Percentiles rank a stretch among this genome's conserved stretches.
phyloP scores from a whole-genome alignment of 2,888 invertebrate species.

The Parnassius apollo region DNA sequence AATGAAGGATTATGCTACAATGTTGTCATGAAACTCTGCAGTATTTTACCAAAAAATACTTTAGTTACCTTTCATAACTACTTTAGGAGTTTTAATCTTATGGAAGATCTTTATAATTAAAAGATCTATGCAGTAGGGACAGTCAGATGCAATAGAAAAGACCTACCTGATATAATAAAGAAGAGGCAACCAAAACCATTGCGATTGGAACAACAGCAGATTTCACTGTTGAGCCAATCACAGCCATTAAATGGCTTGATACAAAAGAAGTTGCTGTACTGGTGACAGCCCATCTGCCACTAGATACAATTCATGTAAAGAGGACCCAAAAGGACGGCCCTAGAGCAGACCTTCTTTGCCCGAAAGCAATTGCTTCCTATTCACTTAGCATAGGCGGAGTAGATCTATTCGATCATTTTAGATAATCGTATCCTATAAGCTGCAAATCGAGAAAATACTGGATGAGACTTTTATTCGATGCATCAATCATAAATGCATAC shows the following conservation, averaged over 20 bases:
- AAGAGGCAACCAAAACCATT: slow-evolving; percentile 11
- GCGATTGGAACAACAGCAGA: slow-evolving; percentile 37
- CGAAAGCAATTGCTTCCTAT: slow-evolving; percentile 41
- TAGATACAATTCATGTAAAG: slow-evolving; percentile 33
- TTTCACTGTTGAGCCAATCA: slow-evolving; percentile 38
- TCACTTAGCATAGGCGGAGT: no score
- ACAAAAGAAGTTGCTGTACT: slow-evolving; percentile 35
- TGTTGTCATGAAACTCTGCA: slow-evolving; percentile 26
- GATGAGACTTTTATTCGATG: no score
- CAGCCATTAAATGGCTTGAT: slow-evolving; percentile 26
- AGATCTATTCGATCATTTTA: no score
- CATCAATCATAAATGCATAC: no score
- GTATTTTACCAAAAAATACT: slow-evolving; percentile 32
- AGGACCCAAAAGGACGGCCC: slow-evolving; percentile 46
- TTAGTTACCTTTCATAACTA: slow-evolving; percentile 42
- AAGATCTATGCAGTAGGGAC: slow-evolving; percentile 39
- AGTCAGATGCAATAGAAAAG: slow-evolving; percentile 29
- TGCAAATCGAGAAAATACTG: no score
- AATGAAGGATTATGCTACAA: slow-evolving; percentile 35
- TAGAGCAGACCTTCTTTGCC: slow-evolving; percentile 33
- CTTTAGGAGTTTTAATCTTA: slow-evolving; percentile 34
- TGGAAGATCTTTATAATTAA: slow-evolving; percentile 34
- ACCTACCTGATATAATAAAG: slow-evolving; percentile 3
- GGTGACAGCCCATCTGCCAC: slow-evolving; percentile 39
- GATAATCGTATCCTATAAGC: no score